These are phyloP conservation scores for Grammomys dolichurus DNA, from an alignment of 2,113 vertebrate genomes.

Conservation along the genomic window DNA sequence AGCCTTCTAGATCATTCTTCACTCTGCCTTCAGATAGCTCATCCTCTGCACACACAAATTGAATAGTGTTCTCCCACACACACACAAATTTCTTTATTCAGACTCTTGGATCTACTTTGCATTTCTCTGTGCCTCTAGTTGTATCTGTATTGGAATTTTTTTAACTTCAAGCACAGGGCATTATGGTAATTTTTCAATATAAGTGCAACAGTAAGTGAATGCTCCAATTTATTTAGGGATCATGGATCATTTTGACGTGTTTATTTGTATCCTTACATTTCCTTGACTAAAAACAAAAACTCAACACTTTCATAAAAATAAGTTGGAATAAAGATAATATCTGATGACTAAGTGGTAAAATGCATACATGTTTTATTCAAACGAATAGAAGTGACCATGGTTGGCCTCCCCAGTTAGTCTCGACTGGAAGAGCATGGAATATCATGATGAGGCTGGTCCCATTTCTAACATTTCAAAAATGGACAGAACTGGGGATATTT, in stretches of 20 bases:
- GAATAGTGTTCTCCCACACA: background rate
- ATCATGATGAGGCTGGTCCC: background rate
- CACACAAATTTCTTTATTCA: background rate
- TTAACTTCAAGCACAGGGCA: background rate
- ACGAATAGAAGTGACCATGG: background rate
- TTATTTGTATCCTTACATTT: background rate
- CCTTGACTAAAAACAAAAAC: background rate
- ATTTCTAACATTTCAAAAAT: background rate
- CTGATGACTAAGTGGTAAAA: background rate
- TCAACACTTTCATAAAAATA: accelerated
- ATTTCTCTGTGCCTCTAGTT: background rate
- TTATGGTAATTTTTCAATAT: background rate
- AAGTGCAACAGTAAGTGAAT: background rate
- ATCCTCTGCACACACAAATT: background rate
- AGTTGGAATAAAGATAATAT: background rate
- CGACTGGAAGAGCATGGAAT: background rate
- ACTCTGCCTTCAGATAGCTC: too few species aligned
- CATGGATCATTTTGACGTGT: background rate
- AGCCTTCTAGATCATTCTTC: background rate
- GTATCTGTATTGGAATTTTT: background rate
- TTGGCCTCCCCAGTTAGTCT: background rate
- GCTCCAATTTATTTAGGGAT: background rate
- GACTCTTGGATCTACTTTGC: background rate
- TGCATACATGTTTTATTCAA: accelerated
- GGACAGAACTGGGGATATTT: background rate